Evolutionary conservation across 1,140 invertebrate species (phyloP), one percentile per base, ranked within the genome.

Genomic region (Ostrea edulis): DNA sequence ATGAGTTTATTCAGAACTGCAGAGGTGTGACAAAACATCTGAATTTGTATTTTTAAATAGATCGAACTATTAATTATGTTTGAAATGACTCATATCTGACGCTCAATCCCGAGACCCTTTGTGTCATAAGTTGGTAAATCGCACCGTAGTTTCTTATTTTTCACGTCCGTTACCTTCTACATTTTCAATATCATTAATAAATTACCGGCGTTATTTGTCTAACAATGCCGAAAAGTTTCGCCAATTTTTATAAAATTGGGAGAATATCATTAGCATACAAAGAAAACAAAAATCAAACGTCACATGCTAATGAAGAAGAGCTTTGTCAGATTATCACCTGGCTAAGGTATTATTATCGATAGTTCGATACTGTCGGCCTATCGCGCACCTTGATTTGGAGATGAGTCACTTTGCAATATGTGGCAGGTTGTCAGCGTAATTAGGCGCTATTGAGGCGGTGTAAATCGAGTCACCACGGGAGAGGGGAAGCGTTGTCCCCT

Each of bases 391-490:
- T 71, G 68, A 71, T 71, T 71, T 62, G 12, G 9, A 44, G 68
- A 71, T 71, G 68, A 71, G 68, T 71, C 68, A 71, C 68, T 71
- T 71, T 71, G 68, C 68, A 71, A 71, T 62, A 62, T 71, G 68
- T 71, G 68, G 22, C 68, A 71, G 68, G 68, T 71, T 71, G 68
- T 71, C 68, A 71, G 25, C 68, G 12, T 71, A 71, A 71, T 71
- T 71, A 29, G 68, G 68, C 68, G 14, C 29, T 71, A 71, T 71
- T 71, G 68, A 71, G 68, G 68, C 68, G 25, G 22, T 29, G 29
- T 71, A 25, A 71, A 71, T 71, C 68, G 68, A 71, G 22, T 29
- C 68, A 71, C 68, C 14, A 25, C 25, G 25, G 29, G 68, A 71
- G 68, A 71, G 29, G 68, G 68, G 68, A 71, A 71, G 68, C 68